Percentiles rank a stretch among this genome's conserved stretches.
phyloP scores from a whole-genome alignment of 2,113 vertebrate genomes.

The Epinephelus lanceolatus region DNA sequence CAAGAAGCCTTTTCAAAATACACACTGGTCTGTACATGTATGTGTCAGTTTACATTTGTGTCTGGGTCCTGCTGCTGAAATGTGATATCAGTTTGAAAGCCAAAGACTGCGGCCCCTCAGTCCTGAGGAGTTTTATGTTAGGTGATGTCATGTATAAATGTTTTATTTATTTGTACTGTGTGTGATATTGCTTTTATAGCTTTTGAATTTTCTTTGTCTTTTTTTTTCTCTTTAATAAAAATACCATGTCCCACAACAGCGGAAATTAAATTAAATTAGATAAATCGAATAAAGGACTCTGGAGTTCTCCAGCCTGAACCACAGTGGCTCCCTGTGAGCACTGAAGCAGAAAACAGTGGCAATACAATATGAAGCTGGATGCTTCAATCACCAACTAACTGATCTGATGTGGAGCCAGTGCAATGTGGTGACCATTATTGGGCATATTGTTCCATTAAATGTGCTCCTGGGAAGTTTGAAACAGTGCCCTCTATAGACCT shows the following conservation, averaged over 20 bases:
- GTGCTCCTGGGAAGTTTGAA: conserved; percentile 42
- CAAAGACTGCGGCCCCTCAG: conserved; percentile 39
- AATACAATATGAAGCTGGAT: conserved; percentile 44
- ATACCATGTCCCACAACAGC: not conserved
- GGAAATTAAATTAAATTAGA: not conserved
- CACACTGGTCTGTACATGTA: conserved; percentile 63
- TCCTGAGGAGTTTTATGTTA: conserved; percentile 7
- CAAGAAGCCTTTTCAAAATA: conserved; percentile 68
- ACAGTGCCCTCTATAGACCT: conserved; percentile 75
- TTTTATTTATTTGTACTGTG: not conserved
- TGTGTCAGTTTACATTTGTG: conserved; percentile 74
- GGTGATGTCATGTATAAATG: conserved; percentile 7
- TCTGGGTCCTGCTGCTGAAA: conserved; percentile 68
- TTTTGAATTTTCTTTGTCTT: not conserved
- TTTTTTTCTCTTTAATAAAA: not conserved
- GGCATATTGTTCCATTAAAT: not conserved
- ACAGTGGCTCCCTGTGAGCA: conserved; percentile 19
- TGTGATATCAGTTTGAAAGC: conserved; percentile 62
- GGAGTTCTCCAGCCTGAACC: conserved; percentile 17
- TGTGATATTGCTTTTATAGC: not conserved
- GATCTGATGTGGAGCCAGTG: conserved; percentile 18
- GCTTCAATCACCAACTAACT: conserved; percentile 29
- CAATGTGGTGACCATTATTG: conserved; percentile 24
- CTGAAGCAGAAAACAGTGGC: conserved; percentile 45
- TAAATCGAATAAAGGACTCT: conserved; percentile 36